phyloP scores from a whole-genome alignment of 92 coral and sea anemone species.

The Epizoanthus rinbou region DNA sequence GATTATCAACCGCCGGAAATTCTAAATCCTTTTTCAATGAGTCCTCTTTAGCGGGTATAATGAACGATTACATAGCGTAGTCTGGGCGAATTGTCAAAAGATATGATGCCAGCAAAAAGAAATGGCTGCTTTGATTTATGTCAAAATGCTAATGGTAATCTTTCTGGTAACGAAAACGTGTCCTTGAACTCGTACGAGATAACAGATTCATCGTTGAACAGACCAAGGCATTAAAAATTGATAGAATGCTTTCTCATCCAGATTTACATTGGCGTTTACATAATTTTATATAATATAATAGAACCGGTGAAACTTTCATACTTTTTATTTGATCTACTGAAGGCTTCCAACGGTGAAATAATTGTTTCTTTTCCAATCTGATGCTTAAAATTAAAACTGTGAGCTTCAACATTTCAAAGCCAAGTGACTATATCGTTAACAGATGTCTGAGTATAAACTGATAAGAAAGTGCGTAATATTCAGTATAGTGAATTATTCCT shows the following conservation, averaged over 20 bases:
- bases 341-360: too few species aligned
- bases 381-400: too few species aligned
- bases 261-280: constrained; percentile 8
- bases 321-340: too few species aligned
- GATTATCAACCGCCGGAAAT: constrained; percentile 21
- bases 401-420: neutral
- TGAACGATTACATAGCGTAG: neutral
- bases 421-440: constrained; percentile 13
- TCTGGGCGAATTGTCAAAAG: neutral
- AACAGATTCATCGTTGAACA: constrained; percentile 2
- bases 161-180: neutral
- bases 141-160: neutral
- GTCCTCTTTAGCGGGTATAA: neutral
- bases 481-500: neutral
- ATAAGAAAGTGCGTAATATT: constrained; percentile 22
- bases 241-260: neutral
- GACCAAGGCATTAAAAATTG: constrained; percentile 22
- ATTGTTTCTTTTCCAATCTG: too few species aligned
- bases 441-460: constrained; percentile 13
- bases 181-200: neutral
- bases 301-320: neutral
- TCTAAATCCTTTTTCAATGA: neutral
- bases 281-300: neutral
- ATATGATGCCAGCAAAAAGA: neutral
- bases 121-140: neutral